These are phyloP conservation scores for Pteronotus mesoamericanus DNA, from an alignment of 2,797 vertebrate species.

Conservation along the genomic window DNA sequence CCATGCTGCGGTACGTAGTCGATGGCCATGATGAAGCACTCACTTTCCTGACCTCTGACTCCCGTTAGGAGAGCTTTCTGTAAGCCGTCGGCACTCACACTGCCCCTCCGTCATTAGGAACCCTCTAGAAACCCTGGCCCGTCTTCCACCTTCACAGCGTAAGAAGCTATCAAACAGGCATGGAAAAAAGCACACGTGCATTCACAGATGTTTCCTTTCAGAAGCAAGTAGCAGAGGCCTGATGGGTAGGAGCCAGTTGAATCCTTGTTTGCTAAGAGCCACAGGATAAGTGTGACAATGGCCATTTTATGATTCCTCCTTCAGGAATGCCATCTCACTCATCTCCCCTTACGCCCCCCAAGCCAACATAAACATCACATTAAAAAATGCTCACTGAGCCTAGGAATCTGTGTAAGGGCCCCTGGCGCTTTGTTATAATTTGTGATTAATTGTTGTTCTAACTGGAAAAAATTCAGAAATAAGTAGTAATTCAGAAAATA, in stretches of 20 bases:
- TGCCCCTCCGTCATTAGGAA: not conserved
- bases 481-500: not conserved
- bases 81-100: not conserved
- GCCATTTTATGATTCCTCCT: not conserved
- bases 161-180: not conserved
- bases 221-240: not conserved
- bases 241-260: not conserved
- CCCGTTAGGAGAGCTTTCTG: not conserved
- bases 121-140: not conserved
- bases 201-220: not conserved
- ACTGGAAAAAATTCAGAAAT: not conserved
- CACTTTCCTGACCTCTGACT: not conserved
- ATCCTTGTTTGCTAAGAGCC: not conserved
- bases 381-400: not conserved
- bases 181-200: not conserved
- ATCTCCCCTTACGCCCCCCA: not conserved
- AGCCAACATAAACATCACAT: not conserved
- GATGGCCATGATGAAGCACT: not conserved
- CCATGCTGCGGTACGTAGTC: not conserved
- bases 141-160: not conserved
- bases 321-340: not conserved
- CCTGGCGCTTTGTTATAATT: not conserved
- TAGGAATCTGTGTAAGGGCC: not conserved
- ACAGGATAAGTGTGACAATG: not conserved
- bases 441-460: not conserved